phyloP scores from a whole-genome alignment of 2,797 vertebrate species.

The Esox masquinongy region DNA sequence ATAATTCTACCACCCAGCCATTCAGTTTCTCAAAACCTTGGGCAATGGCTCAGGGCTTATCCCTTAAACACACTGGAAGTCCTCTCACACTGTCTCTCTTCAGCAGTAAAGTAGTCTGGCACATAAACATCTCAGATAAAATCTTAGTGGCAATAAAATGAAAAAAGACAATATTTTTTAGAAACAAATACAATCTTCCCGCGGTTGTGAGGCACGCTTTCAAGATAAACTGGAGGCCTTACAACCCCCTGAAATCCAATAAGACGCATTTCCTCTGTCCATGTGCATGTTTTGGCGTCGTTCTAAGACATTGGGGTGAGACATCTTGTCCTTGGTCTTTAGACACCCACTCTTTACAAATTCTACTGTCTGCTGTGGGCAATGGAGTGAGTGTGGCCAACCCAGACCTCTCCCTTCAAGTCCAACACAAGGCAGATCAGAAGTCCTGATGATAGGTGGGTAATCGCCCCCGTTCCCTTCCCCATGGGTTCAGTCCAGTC shows the following conservation, averaged over 20 bases:
- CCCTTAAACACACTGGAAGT: conserved; percentile 21
- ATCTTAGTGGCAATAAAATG: conserved; percentile 51
- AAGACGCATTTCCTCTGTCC: conserved; percentile 55
- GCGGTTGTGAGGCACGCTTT: conserved; percentile 64
- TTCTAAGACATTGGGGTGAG: conserved; percentile 47
- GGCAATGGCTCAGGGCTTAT: conserved; percentile 40
- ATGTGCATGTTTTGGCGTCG: conserved; percentile 43
- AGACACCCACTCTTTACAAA: conserved; percentile 27
- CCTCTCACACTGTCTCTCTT: conserved; percentile 37
- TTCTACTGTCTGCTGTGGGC: conserved; percentile 21
- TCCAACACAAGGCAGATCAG: conserved; percentile 1
- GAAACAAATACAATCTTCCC: conserved; percentile 63
- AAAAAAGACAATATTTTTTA: background rate
- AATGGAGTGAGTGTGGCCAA: conserved; percentile 42
- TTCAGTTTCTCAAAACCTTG: conserved; percentile 30
- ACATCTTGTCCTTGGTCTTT: conserved; percentile 19
- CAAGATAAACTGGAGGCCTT: conserved; percentile 41
- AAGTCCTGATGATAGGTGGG: background rate
- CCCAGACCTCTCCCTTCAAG: conserved; percentile 26
- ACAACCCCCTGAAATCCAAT: conserved; percentile 16
- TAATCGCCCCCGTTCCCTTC: background rate
- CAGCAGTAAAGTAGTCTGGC: conserved; percentile 69
- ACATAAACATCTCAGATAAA: conserved; percentile 48
- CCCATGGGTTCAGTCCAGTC: background rate
- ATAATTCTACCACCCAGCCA: background rate